Percentiles rank a stretch among this genome's conserved stretches.
These are phyloP conservation scores for Dendroctonus ponderosae DNA, from an alignment of 1,140 invertebrate species.

Conservation along the genomic window DNA sequence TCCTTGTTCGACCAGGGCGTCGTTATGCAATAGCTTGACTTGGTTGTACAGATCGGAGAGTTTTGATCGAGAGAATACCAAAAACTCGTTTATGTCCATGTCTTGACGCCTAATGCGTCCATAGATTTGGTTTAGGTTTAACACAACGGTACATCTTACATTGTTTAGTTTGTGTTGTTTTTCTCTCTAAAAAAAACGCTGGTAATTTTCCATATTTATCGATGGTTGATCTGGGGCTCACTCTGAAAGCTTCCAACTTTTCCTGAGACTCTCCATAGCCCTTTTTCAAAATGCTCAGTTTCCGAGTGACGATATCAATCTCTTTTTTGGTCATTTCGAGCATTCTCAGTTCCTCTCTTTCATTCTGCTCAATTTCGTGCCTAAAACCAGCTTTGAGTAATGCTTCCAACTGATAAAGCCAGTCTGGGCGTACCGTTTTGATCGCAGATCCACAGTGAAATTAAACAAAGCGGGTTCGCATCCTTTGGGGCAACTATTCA, in stretches of 20 bases:
- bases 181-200: conserved; percentile 61
- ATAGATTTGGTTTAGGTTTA: conserved; percentile 67
- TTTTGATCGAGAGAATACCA: conserved; percentile 62
- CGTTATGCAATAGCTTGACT: conserved; percentile 64
- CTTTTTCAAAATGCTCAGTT: conserved; percentile 36
- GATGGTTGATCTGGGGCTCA: neutral
- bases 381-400: conserved; percentile 33
- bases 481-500: conserved; percentile 71
- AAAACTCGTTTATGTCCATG: conserved; percentile 57
- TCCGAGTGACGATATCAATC: conserved; percentile 46
- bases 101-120: conserved; percentile 53
- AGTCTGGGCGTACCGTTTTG: conserved; percentile 51
- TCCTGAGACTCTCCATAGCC: conserved; percentile 2
- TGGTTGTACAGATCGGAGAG: conserved; percentile 59
- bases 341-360: conserved; percentile 49
- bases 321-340: conserved; percentile 53
- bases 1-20: conserved; percentile 59
- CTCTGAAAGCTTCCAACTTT: conserved; percentile 17
- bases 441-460: conserved; percentile 60
- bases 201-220: conserved; percentile 6
- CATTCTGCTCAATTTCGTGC: conserved; percentile 52
- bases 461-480: conserved; percentile 69
- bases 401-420: no score
- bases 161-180: conserved; percentile 70
- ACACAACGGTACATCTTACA: conserved; percentile 61